Percentiles rank a stretch among this genome's conserved stretches.
These are phyloP conservation scores for Mormyrus lacerda DNA, from an alignment of 2,113 vertebrate genomes.

Conservation along the genomic window DNA sequence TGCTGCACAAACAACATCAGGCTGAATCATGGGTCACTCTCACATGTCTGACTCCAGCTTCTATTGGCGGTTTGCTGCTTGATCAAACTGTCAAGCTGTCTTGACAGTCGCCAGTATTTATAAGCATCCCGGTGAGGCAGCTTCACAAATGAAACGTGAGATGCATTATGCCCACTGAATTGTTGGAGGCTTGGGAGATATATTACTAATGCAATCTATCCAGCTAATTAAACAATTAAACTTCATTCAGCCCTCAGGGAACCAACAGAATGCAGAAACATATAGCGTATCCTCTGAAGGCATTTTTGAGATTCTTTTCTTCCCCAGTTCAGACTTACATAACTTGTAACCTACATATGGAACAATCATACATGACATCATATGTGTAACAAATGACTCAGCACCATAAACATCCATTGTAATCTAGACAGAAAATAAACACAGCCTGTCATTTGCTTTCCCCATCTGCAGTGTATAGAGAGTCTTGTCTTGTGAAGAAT, in stretches of 20 bases:
- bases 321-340: neutral
- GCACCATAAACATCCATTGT: neutral
- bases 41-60: neutral
- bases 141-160: neutral
- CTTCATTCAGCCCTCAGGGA: slow-evolving; percentile 8
- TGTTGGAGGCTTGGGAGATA: neutral
- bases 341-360: neutral
- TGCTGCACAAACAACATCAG: neutral
- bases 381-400: neutral
- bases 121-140: neutral
- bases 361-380: neutral
- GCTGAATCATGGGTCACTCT: neutral
- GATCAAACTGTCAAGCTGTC: neutral
- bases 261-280: neutral
- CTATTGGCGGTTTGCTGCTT: neutral
- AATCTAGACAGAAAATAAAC: neutral
- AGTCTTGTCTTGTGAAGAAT: neutral
- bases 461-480: neutral
- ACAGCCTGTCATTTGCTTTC: neutral
- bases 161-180: neutral
- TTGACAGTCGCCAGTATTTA: neutral
- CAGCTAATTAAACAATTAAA: slow-evolving; percentile 21
- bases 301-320: neutral
- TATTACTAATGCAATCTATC: neutral
- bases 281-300: neutral